Base-by-base conservation (phyloP, 2,797 vertebrate species). In the Ambastaia sidthimunki region DNA sequence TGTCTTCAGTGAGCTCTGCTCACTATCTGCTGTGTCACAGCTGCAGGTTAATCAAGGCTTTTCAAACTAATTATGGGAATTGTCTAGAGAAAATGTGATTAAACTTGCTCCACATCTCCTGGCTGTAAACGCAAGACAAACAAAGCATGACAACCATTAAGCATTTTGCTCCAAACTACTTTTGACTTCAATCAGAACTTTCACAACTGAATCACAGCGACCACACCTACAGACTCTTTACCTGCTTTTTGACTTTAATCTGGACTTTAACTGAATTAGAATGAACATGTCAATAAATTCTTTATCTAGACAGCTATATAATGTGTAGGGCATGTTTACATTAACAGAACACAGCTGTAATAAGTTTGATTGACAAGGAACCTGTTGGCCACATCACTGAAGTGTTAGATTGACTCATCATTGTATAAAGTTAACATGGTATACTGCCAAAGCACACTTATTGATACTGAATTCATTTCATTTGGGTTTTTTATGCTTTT, bases 31-130 rank as follows among this genome's bases (percentile, higher is more conserved):
- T 84, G 80, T 86, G 85, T 86, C 89, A 89, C 76, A 74, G 84
- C 89, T 82, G 81, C 80, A 85, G 87, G 84, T 87, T 89, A 90
- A 90, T 91, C 87, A 90, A 88, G 84, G 80, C 84, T 71, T 89
- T 88, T 85, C 88, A 88, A 87, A 89, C 81, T 89, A 85, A 91
- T 92, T 87, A 90, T 84, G 71, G 85, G 87, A 82, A 84, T 89
- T 84, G 85, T 90, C 86, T 78, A 78, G 84, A 82, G 86, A 85
- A 91, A 89, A 89, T 86, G 80, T 86, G 86, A 91, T 91, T 91
- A 89, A 88, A 81, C 80, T 83, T 73, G 87, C 83, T 87, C 72
- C 79, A 85, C 79, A 90, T 85, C 88, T 67, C 37, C 82, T 83
- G 59, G 78, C 74, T 73, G 87, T 69, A 73, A 74, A 86, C 77